phyloP scores from a whole-genome alignment of 2,888 invertebrate species.

The Drosophila robusta region DNA sequence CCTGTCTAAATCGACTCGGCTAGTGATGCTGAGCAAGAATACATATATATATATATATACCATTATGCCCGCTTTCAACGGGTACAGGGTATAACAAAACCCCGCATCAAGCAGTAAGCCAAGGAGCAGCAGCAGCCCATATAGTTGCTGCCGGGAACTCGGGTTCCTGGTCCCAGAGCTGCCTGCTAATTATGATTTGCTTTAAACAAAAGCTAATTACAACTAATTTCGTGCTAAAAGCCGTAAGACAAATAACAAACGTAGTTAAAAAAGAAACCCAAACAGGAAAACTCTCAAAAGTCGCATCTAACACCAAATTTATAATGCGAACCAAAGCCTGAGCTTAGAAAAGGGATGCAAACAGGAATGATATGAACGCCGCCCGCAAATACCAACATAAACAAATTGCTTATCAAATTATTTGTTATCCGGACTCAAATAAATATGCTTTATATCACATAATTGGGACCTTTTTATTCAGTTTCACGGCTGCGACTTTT shows the following conservation, averaged over 20 bases:
- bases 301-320: neutral
- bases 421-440: neutral
- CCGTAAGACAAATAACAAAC: slow-evolving; percentile 16
- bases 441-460: neutral
- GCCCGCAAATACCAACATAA: too few relatives aligned
- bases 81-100: slow-evolving; percentile 8
- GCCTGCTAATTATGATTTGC: slow-evolving; percentile 69
- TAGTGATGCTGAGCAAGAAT: too few relatives aligned
- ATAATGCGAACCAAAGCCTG: neutral
- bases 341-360: neutral
- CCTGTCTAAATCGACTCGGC: too few relatives aligned
- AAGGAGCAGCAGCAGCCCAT: slow-evolving; percentile 11
- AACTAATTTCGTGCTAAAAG: slow-evolving; percentile 58
- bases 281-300: neutral
- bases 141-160: slow-evolving; percentile 1
- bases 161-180: slow-evolving; percentile 11
- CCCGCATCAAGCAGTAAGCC: slow-evolving; percentile 20
- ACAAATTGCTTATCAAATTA: too few relatives aligned
- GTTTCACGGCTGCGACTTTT: neutral
- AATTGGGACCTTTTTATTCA: neutral
- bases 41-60: too few relatives aligned
- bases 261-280: neutral
- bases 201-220: slow-evolving; percentile 67
- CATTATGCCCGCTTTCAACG: too few relatives aligned
- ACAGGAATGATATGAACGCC: neutral